Conservation (phyloP, 1,140 invertebrate species). For the Cotesia vestalis region DNA sequence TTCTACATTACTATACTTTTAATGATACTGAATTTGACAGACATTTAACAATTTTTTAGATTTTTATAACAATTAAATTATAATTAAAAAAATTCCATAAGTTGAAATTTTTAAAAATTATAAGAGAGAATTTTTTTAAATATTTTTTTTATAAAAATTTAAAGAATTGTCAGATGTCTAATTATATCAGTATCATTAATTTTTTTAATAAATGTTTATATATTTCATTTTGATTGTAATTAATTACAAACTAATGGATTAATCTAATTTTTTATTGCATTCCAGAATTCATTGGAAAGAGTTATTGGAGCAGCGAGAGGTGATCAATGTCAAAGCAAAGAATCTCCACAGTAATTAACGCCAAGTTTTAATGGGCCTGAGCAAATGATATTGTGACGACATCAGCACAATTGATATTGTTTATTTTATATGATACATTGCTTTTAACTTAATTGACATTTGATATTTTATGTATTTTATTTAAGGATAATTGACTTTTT, state of each 20-base stretch:
- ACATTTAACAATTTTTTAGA: too few relatives aligned
- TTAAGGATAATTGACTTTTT: constrained; percentile 47
- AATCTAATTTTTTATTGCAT: constrained; percentile 42
- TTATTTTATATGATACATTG: not conserved
- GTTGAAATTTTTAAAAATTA: too few relatives aligned
- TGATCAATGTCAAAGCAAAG: constrained; percentile 55
- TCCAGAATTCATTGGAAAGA: constrained; percentile 62
- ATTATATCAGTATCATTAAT: too few relatives aligned
- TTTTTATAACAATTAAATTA: too few relatives aligned
- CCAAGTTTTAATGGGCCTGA: not conserved
- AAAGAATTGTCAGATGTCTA: too few relatives aligned
- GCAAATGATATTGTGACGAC: not conserved
- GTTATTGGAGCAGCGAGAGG: constrained; percentile 64
- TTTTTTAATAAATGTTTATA: constrained; percentile 26
- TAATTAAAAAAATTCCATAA: too few relatives aligned
- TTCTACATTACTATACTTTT: too few relatives aligned
- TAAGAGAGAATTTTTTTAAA: too few relatives aligned
- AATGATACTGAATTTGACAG: too few relatives aligned
- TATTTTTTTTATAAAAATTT: too few relatives aligned
- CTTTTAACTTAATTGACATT: constrained; percentile 44
- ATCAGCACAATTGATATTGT: constrained; percentile 5
- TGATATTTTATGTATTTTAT: constrained; percentile 33
- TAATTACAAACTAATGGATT: not conserved
- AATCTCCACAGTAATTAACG: not conserved
- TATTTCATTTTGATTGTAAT: too few relatives aligned